Conservation (phyloP, 2,797 vertebrate species). For the Premnoplex brunnescens region DNA sequence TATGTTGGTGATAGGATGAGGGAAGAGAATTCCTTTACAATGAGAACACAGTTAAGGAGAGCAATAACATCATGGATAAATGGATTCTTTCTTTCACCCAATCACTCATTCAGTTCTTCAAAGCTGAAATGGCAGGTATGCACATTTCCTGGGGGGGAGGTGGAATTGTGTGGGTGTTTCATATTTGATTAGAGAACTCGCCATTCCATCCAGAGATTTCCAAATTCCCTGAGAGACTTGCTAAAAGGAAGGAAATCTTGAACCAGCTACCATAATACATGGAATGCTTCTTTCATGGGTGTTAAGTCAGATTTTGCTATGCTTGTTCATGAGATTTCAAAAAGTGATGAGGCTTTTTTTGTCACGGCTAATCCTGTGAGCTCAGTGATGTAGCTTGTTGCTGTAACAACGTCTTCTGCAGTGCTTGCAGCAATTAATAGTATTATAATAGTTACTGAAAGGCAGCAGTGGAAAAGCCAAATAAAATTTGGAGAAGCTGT, state of each 20-base stretch:
- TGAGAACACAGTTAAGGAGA: constrained; percentile 83
- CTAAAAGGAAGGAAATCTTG: neutral
- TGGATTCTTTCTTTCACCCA: constrained; percentile 98
- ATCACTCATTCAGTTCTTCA: constrained; percentile 93
- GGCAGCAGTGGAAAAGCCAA: neutral
- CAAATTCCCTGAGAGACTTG: neutral
- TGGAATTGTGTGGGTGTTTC: neutral
- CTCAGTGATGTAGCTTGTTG: neutral
- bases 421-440: neutral
- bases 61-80: constrained; percentile 94
- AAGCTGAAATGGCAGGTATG: constrained; percentile 92
- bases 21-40: constrained; percentile 87
- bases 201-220: neutral
- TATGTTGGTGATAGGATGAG: constrained; percentile 82
- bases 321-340: neutral
- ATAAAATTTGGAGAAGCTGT: neutral
- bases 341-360: neutral
- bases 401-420: neutral
- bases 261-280: neutral
- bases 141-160: neutral
- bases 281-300: neutral
- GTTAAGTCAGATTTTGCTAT: neutral
- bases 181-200: neutral
- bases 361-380: neutral
- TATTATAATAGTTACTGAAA: neutral